Conservation (phyloP, 2,797 vertebrate genomes). For the Capromys pilorides region DNA sequence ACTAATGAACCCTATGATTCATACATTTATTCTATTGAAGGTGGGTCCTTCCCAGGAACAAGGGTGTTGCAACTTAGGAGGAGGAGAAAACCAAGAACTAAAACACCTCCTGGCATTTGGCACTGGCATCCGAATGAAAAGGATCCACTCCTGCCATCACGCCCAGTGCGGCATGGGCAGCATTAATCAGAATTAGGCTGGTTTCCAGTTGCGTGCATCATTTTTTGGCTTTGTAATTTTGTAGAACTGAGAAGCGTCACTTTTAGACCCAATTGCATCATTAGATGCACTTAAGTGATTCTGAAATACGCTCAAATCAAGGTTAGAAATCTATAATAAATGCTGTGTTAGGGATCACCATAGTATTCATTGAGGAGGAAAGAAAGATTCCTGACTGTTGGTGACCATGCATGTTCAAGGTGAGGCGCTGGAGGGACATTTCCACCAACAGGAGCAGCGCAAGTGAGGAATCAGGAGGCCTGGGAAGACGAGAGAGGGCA, state of each 20-base stretch:
- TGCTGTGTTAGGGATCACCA: neutral
- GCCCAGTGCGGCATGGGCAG: neutral
- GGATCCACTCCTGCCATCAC: neutral
- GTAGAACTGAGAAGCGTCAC: neutral
- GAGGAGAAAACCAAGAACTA: neutral
- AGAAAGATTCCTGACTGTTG: neutral
- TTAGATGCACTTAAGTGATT: neutral
- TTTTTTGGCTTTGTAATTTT: neutral
- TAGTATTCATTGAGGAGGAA: neutral
- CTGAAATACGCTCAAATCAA: neutral
- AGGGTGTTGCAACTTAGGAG: neutral
- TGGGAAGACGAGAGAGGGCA: neutral
- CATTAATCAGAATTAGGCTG: neutral
- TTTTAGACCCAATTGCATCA: neutral
- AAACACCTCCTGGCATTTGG: neutral
- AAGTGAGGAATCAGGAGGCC: neutral
- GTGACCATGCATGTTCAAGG: neutral
- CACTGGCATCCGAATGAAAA: neutral
- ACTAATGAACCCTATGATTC: neutral
- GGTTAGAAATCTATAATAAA: neutral
- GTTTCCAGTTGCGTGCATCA: neutral
- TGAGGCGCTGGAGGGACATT: neutral
- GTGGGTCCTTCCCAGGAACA: neutral
- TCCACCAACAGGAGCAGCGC: neutral
- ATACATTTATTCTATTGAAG: neutral